phyloP scores from a whole-genome alignment of 2,888 invertebrate genomes.

The Taenaris catops region DNA sequence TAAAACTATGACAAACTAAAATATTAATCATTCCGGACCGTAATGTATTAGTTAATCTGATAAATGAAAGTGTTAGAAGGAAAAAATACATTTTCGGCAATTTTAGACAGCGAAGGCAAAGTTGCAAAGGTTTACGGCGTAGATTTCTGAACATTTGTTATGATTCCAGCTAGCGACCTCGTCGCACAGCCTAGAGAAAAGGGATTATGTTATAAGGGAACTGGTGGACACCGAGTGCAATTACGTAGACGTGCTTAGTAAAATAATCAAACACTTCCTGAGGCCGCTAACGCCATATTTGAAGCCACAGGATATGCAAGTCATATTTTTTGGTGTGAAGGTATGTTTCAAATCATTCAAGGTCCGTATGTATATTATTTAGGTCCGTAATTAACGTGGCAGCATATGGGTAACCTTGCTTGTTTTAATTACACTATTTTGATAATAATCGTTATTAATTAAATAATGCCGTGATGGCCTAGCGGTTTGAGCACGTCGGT shows the following conservation, averaged over 20 bases:
- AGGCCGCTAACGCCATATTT: slow-evolving; percentile 86
- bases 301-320: slow-evolving; percentile 85
- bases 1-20: no score
- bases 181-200: slow-evolving; percentile 87
- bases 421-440: neutral
- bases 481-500: no score
- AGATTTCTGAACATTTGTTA: no score
- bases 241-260: slow-evolving; percentile 95
- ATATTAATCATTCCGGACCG: no score
- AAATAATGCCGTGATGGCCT: no score
- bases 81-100: no score
- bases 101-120: no score
- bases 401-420: neutral
- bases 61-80: no score
- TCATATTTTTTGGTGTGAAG: slow-evolving; percentile 94
- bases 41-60: neutral
- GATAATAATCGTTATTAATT: no score
- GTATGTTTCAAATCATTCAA: slow-evolving; percentile 57
- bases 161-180: slow-evolving; percentile 68
- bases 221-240: slow-evolving; percentile 98
- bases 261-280: slow-evolving; percentile 89
- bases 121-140: no score
- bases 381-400: neutral
- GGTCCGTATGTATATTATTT: no score
- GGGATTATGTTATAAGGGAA: slow-evolving; percentile 96